phyloP scores from a whole-genome alignment of 2,797 vertebrate genomes.

The Acanthurus leucopareius region DNA sequence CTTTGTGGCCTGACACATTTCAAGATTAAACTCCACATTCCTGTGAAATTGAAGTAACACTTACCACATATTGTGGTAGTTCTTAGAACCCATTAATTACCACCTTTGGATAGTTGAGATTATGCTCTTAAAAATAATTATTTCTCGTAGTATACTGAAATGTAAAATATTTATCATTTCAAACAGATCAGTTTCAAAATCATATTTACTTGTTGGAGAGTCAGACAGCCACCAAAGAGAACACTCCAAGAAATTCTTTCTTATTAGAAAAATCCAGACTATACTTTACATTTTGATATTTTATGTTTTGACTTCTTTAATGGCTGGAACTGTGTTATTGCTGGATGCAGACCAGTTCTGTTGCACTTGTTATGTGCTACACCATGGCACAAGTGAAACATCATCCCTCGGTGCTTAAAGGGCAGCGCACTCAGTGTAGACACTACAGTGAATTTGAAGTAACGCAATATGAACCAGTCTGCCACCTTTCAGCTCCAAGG shows the following conservation, averaged over 20 bases:
- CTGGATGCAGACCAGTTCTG: slow-evolving; percentile 47
- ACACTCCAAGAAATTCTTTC: slow-evolving; percentile 57
- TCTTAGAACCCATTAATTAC: slow-evolving; percentile 33
- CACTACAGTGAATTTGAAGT: slow-evolving; percentile 80
- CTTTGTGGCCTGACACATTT: slow-evolving; percentile 57
- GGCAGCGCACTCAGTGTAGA: slow-evolving; percentile 62
- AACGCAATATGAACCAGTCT: slow-evolving; percentile 83
- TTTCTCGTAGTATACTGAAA: slow-evolving; percentile 43
- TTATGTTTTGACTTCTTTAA: slow-evolving; percentile 30
- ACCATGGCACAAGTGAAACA: slow-evolving; percentile 61
- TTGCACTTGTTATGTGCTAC: slow-evolving; percentile 38
- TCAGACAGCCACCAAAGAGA: slow-evolving; percentile 70
- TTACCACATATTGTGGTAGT: slow-evolving; percentile 44
- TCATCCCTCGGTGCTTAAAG: slow-evolving; percentile 65
- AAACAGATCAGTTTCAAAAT: slow-evolving; percentile 42
- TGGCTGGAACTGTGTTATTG: slow-evolving; percentile 45
- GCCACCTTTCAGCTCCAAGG: slow-evolving; percentile 71
- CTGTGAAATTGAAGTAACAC: slow-evolving; percentile 44
- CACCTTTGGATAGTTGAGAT: slow-evolving; percentile 18
- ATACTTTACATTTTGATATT: slow-evolving; percentile 41
- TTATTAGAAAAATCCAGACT: slow-evolving; percentile 31
- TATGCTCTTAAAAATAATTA: slow-evolving; percentile 43
- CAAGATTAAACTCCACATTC: slow-evolving; percentile 68
- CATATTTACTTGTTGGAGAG: slow-evolving; percentile 32
- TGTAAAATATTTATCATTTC: slow-evolving; percentile 38